These are phyloP conservation scores for Unio pictorum DNA, from an alignment of 2,888 invertebrate genomes.

Conservation along the genomic window DNA sequence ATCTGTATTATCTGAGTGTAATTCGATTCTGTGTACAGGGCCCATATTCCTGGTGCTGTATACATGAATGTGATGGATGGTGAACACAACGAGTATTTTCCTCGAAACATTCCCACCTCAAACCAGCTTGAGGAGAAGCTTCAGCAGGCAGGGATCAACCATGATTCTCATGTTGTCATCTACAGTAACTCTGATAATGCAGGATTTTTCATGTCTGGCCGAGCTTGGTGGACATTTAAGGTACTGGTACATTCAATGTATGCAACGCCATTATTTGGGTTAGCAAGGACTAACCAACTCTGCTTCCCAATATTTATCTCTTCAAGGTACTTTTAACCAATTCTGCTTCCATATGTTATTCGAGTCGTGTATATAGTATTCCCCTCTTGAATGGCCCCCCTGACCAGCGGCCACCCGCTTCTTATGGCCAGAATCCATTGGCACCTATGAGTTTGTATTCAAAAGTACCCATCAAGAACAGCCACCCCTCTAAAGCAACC, in stretches of 20 bases:
- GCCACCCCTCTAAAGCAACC: no score
- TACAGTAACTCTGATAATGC: constrained; percentile 48
- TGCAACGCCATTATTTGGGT: neutral
- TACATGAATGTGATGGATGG: constrained; percentile 49
- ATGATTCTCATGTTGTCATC: constrained; percentile 44
- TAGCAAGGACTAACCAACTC: no score
- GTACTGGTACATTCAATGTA: constrained; percentile 37
- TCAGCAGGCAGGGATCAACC: constrained; percentile 40
- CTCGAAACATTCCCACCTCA: constrained; percentile 45
- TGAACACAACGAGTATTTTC: constrained; percentile 37
- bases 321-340: no score
- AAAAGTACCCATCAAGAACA: no score
- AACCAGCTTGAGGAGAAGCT: constrained; percentile 42
- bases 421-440: no score
- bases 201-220: constrained; percentile 52
- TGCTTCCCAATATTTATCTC: no score
- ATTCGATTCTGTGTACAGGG: constrained; percentile 18
- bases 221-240: constrained; percentile 62
- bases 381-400: no score
- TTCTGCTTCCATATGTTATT: no score
- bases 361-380: no score
- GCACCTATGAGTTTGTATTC: no score
- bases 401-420: no score
- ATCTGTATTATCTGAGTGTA: no score
- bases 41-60: constrained; percentile 50